phyloP scores from a whole-genome alignment of 2,113 vertebrate species.

The Saguinus midas region DNA sequence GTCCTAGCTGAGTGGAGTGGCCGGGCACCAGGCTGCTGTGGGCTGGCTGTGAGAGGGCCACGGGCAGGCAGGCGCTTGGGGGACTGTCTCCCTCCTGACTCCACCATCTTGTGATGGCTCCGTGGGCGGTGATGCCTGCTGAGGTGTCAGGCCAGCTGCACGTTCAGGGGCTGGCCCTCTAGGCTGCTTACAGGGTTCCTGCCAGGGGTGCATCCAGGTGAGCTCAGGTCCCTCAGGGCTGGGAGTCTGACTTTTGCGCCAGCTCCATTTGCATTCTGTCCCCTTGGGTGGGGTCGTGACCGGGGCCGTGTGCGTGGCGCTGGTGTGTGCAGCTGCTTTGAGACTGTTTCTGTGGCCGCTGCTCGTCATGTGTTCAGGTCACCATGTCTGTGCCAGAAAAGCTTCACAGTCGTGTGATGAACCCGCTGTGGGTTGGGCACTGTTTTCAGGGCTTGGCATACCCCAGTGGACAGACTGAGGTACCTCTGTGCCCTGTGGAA shows the following conservation, averaged over 20 bases:
- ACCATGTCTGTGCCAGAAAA: neutral
- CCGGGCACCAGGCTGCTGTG: fast-evolving
- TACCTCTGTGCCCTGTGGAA: neutral
- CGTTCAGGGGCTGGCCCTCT: neutral
- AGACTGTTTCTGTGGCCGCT: fast-evolving
- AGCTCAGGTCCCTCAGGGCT: neutral
- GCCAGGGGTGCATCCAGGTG: fast-evolving
- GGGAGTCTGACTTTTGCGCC: neutral
- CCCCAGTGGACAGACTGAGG: neutral
- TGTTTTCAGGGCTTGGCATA: neutral
- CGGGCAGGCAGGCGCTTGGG: neutral
- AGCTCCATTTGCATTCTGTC: fast-evolving
- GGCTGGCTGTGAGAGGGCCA: fast-evolving
- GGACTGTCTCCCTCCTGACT: neutral
- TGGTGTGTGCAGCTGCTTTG: fast-evolving
- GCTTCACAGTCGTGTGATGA: fast-evolving
- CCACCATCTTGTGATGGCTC: fast-evolving
- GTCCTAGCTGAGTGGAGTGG: fast-evolving
- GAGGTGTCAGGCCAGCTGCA: fast-evolving
- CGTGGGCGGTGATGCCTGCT: neutral
- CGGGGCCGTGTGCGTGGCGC: fast-evolving
- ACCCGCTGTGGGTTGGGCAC: fast-evolving
- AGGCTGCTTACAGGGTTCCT: neutral
- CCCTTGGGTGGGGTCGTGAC: fast-evolving
- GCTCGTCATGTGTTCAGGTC: fast-evolving